phyloP scores from a whole-genome alignment of 2,888 invertebrate genomes.

The Scaptodrosophila latifasciaeformis region DNA sequence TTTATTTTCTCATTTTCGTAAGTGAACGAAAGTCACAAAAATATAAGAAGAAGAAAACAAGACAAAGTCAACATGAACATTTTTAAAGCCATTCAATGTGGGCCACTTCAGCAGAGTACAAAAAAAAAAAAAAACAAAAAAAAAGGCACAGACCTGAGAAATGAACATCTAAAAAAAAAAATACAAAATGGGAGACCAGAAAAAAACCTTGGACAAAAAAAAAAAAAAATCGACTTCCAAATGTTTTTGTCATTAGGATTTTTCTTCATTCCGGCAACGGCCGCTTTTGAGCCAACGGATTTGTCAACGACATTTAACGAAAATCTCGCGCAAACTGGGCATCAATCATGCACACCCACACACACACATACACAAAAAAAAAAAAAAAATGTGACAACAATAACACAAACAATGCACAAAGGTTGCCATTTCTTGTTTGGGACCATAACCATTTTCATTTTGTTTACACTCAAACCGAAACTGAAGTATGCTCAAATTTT shows the following conservation, averaged over 20 bases:
- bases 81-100: no score
- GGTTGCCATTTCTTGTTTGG: neutral
- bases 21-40: no score
- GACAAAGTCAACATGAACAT: no score
- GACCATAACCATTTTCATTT: neutral
- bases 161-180: no score
- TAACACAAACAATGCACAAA: constrained; percentile 7
- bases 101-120: no score
- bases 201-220: constrained; percentile 18
- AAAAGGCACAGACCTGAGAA: neutral
- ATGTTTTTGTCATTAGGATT: constrained; percentile 67
- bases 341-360: constrained; percentile 51
- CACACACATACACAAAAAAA: constrained; percentile 16
- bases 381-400: constrained; percentile 8
- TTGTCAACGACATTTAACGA: constrained; percentile 67
- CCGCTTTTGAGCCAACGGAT: constrained; percentile 53
- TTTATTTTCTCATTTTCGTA: no score
- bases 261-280: constrained; percentile 31
- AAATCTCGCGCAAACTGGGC: constrained; percentile 67
- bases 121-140: neutral
- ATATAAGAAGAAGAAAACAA: no score
- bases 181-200: no score
- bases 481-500: neutral
- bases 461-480: neutral
- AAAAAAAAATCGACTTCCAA: constrained; percentile 40